Base-by-base conservation (phyloP, 1,140 invertebrate species). In the Yoshiicerus persimilis region DNA sequence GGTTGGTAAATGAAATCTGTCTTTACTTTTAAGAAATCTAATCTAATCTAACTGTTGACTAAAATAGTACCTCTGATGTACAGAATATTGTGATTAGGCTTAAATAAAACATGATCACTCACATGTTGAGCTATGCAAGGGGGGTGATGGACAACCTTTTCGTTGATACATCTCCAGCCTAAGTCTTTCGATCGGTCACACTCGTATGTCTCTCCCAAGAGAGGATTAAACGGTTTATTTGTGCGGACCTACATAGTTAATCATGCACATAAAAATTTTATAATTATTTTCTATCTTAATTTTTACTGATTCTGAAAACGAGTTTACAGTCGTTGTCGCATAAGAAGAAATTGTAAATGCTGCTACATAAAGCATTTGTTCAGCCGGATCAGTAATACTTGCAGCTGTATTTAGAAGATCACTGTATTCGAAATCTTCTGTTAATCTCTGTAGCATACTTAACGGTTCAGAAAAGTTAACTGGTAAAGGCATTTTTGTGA, bases 391-490 rank as follows among this genome's bases (percentile, higher is more conserved):
- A 30, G 95, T 93, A 91, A 96, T 95, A 47, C 95, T 93, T 0
- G 96, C 94, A 4, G 97, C 98, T 90, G 95, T 94, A 66, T 96
- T 94, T 8, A 99, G 93, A n/a, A 99, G 93, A 91, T 96, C 94
- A 4, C 96, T 95, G 92, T 99, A 99, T 92, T 99, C 97, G 95
- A 98, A 96, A 92, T 98, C 98, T 93, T 99, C 98, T 16, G 97
- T 95, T 92, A 99, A 95, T 89, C 98, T 94, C 94, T 99, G 98
- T 5, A 99, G 94, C 92, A 99, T 99, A 90, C 96, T 98, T 47
- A 99, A 93, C 0, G 98, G 98, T 93, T 99, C 98, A 93, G 99
- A 99, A 92, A 99, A 98, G 84, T 97, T 95, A 47, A 99, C 97
- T 34, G 98, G 98, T 97, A 99, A 98, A 6, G 98, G 97, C 91